Conservation (phyloP, 2,113 vertebrate genomes). For the Actenoides hombroni region DNA sequence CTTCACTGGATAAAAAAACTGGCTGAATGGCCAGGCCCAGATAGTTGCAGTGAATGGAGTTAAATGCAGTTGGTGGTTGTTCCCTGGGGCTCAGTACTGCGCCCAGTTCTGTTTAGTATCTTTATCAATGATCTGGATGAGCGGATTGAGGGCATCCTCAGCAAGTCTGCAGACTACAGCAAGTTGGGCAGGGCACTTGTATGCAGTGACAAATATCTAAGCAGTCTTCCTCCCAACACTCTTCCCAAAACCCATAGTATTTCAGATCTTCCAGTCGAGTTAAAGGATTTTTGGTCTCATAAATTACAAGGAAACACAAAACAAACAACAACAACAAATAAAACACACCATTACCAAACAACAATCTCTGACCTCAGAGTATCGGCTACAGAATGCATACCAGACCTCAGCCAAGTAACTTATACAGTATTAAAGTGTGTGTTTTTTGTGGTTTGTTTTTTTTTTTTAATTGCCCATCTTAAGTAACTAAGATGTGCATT, state of each 20-base stretch:
- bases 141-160: not conserved
- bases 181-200: not conserved
- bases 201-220: not conserved
- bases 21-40: rapidly evolving
- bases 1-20: not conserved
- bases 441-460: not conserved
- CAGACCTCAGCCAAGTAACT: not conserved
- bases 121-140: not conserved
- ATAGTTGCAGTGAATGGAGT: not conserved
- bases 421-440: not conserved
- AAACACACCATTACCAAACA: not conserved
- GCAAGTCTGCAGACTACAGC: not conserved
- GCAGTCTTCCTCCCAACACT: not conserved
- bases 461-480: not conserved
- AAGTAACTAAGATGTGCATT: not conserved
- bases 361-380: not conserved
- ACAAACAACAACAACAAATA: not conserved
- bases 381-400: not conserved
- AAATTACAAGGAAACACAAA: not conserved
- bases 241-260: not conserved
- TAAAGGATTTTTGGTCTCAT: not conserved
- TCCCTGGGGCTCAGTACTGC: not conserved
- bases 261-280: not conserved
- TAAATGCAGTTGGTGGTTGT: not conserved
- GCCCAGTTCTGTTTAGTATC: not conserved